Evolutionary conservation across 2,888 invertebrate genomes (phyloP).

Genomic region (Dexiosoma caninum): DNA sequence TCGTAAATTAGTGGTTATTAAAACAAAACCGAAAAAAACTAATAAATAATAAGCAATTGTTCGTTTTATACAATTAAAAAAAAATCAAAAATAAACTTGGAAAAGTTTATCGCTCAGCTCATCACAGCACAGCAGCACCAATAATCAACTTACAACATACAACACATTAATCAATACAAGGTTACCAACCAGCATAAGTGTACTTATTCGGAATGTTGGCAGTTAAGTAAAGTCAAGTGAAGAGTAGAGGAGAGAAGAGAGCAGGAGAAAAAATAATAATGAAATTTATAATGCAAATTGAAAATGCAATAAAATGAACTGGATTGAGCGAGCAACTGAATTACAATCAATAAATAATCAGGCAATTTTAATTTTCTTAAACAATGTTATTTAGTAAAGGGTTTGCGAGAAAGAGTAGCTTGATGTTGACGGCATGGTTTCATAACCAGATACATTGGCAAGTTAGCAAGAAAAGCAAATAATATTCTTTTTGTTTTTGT

Average conservation of each 20-base stretch:
- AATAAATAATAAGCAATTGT: constrained; percentile 36
- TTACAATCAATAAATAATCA: constrained; percentile 25
- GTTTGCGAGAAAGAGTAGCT: no score
- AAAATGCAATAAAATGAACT: constrained; percentile 1
- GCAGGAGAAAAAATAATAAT: neutral
- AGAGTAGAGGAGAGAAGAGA: constrained; percentile 9
- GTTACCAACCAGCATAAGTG: constrained; percentile 52
- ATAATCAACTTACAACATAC: neutral
- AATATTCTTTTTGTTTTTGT: no score
- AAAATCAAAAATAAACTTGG: constrained; percentile 4
- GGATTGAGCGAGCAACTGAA: neutral
- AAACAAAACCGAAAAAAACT: constrained; percentile 27
- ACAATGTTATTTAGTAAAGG: neutral
- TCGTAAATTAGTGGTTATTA: constrained; percentile 39
- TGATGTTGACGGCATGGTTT: no score
- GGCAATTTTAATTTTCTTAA: neutral
- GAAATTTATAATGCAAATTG: no score
- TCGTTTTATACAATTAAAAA: neutral
- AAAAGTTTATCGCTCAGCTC: constrained; percentile 4
- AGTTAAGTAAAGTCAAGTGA: constrained; percentile 39
- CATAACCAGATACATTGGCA: no score
- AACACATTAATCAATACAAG: constrained; percentile 51
- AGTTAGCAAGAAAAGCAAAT: no score
- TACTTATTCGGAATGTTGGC: constrained; percentile 34
- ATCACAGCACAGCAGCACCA: neutral